phyloP scores from a whole-genome alignment of 2,113 vertebrate genomes.

The Poicephalus meyeri region DNA sequence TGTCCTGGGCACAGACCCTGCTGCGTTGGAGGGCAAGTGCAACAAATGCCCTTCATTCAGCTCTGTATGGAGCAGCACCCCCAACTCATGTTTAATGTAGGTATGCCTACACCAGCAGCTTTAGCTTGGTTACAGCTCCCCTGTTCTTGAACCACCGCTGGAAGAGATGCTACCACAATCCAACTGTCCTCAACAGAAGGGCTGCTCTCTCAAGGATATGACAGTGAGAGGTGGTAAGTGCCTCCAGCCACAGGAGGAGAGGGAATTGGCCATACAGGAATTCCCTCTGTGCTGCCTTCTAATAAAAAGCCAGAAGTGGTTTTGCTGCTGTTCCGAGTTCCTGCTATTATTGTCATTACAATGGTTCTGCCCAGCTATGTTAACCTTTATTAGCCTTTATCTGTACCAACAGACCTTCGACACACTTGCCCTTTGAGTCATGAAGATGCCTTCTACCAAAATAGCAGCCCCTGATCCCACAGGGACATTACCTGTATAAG shows the following conservation, averaged over 20 bases:
- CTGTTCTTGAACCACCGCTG: neutral
- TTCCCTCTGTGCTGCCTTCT: neutral
- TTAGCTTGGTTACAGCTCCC: neutral
- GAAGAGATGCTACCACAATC: neutral
- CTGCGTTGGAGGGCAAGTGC: too few species aligned
- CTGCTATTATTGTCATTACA: neutral
- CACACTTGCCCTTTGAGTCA: fast-evolving
- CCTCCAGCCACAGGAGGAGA: neutral
- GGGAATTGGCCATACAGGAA: neutral
- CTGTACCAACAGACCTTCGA: neutral
- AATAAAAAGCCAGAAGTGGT: neutral
- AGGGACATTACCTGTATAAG: neutral
- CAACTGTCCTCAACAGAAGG: neutral
- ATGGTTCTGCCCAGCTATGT: fast-evolving
- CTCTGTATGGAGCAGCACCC: neutral
- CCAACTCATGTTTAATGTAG: neutral
- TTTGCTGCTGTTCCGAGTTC: neutral
- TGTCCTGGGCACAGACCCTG: too few species aligned
- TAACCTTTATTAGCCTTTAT: neutral
- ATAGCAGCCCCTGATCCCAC: neutral
- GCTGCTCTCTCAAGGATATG: fast-evolving
- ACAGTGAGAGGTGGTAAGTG: fast-evolving
- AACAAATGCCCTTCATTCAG: too few species aligned
- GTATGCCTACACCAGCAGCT: neutral
- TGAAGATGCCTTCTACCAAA: neutral